phyloP scores from a whole-genome alignment of 2,888 invertebrate species.

The Erannis defoliaria region DNA sequence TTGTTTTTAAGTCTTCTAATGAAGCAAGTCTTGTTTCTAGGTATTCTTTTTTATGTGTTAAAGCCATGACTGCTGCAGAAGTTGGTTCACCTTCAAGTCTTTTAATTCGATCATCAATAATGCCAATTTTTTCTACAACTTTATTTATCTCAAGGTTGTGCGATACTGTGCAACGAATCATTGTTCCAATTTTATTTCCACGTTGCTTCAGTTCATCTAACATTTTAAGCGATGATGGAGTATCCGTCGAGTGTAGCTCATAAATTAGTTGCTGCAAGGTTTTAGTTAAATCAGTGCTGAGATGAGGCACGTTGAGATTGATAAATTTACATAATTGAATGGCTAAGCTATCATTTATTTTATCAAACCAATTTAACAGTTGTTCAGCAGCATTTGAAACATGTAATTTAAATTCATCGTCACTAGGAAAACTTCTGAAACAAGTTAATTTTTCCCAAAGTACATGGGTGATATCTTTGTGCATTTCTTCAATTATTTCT shows the following conservation, averaged over 20 bases:
- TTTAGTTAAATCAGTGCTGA: constrained; percentile 67
- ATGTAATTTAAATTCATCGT: constrained; percentile 63
- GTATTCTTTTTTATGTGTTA: constrained; percentile 70
- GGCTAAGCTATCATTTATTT: constrained; percentile 70
- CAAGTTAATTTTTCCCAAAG: constrained; percentile 68
- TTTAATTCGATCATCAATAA: constrained; percentile 68
- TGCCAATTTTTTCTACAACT: constrained; percentile 68
- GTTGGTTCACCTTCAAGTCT: constrained; percentile 63
- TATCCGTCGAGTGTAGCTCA: constrained; percentile 57
- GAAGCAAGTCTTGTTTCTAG: constrained; percentile 64
- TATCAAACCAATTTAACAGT: constrained; percentile 73
- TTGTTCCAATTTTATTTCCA: constrained; percentile 63
- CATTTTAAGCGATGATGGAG: constrained; percentile 56
- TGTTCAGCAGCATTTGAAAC: constrained; percentile 60
- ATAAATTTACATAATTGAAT: constrained; percentile 64
- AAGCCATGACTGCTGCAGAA: constrained; percentile 68
- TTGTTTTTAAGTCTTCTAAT: constrained; percentile 70
- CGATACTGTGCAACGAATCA: constrained; percentile 65
- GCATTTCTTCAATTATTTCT: constrained; percentile 80
- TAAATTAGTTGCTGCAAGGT: constrained; percentile 73
- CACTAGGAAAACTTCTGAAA: constrained; percentile 58
- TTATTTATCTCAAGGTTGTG: constrained; percentile 73
- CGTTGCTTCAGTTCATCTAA: constrained; percentile 63
- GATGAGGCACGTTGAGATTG: constrained; percentile 60
- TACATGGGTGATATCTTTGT: constrained; percentile 60